These are phyloP conservation scores for Xestia sexstrigata DNA, from an alignment of 2,888 invertebrate species.

Conservation along the genomic window DNA sequence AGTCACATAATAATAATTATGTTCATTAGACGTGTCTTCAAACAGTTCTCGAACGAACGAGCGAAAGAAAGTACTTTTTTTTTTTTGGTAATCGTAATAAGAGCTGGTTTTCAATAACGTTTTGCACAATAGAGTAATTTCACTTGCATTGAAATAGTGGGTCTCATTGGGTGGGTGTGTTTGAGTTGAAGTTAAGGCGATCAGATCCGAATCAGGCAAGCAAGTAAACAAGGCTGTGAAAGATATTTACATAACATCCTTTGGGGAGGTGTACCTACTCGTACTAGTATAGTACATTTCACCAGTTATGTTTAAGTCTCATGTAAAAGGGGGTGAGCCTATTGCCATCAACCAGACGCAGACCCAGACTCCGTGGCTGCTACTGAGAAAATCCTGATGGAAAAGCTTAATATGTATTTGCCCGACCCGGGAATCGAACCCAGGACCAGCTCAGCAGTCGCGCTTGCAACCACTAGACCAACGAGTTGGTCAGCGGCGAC, in stretches of 20 bases:
- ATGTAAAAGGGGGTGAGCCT: no score
- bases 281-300: no score
- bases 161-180: not conserved
- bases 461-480: no score
- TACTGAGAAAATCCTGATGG: no score
- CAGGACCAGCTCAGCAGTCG: no score
- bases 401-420: no score
- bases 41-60: not conserved
- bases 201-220: not conserved
- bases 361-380: no score
- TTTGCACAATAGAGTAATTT: not conserved
- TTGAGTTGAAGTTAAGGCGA: not conserved
- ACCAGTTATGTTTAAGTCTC: no score
- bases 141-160: not conserved
- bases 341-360: no score
- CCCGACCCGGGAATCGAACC: no score
- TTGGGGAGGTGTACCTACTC: not conserved
- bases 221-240: not conserved
- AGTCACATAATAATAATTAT: not conserved
- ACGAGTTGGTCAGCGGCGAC: no score
- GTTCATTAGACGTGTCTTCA: not conserved
- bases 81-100: not conserved
- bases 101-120: not conserved
- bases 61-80: not conserved
- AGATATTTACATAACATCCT: no score